phyloP scores from a whole-genome alignment of 2,113 vertebrate species.

The Serinus canaria region DNA sequence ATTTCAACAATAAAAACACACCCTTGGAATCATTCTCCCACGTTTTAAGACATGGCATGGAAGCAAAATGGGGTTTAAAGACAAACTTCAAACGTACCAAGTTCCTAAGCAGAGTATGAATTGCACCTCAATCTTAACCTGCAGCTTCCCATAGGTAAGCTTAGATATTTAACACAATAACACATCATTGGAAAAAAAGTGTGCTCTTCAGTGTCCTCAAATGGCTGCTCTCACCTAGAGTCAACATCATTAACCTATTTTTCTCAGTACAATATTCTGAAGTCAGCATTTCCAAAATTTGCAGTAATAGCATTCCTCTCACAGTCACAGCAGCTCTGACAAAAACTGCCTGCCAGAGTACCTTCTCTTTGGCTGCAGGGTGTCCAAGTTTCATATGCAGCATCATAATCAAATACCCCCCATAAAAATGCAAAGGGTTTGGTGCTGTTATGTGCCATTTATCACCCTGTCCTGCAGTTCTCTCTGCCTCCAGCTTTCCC shows the following conservation, averaged over 20 bases:
- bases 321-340: not conserved
- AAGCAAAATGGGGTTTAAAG: not conserved
- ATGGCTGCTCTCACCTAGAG: not conserved
- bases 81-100: fast-evolving
- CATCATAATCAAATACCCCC: not conserved
- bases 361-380: not conserved
- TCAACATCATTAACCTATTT: not conserved
- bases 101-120: not conserved
- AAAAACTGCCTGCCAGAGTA: not conserved
- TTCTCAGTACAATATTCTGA: not conserved
- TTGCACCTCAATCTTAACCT: not conserved
- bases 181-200: not conserved
- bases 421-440: not conserved
- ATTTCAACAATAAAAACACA: not conserved
- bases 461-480: not conserved
- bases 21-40: not conserved
- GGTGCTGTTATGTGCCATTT: not conserved
- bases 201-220: not conserved
- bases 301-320: not conserved
- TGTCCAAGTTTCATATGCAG: not conserved
- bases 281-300: not conserved
- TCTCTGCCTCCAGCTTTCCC: not conserved
- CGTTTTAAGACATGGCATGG: not conserved
- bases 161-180: not conserved
- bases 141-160: not conserved